phyloP scores from a whole-genome alignment of 2,797 vertebrate species.

The Agapornis canus region DNA sequence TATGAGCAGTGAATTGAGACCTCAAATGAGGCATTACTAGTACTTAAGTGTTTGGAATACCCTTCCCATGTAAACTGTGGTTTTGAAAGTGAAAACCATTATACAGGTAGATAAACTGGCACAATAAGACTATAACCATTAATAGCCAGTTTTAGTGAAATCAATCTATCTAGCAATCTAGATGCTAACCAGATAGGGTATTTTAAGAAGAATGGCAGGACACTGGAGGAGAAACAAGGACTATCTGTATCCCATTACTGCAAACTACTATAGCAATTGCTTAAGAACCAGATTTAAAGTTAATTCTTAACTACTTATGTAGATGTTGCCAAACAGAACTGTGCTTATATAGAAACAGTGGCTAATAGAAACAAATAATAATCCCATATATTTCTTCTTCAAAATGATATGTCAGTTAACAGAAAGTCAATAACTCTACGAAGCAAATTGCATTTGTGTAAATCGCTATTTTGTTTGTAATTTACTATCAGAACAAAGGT shows the following conservation, averaged over 20 bases:
- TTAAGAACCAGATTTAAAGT: background rate
- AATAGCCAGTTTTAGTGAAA: background rate
- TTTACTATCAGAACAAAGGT: background rate
- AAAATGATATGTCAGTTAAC: background rate
- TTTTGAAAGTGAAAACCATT: background rate
- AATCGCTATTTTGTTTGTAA: background rate
- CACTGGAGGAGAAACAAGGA: background rate
- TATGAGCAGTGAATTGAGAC: accelerated
- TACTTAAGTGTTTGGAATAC: background rate
- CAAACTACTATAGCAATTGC: background rate
- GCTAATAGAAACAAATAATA: background rate
- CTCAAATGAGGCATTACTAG: background rate
- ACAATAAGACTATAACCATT: background rate
- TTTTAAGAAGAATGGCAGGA: background rate
- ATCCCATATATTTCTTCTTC: background rate
- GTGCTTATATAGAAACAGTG: background rate
- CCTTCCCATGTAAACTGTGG: accelerated
- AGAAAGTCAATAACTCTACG: conserved; percentile 3
- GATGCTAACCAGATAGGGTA: background rate
- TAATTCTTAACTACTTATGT: background rate
- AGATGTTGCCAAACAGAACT: background rate
- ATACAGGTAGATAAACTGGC: background rate
- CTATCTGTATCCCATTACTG: background rate
- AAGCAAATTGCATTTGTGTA: background rate
- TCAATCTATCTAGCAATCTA: background rate